Percentiles rank a stretch among this genome's conserved stretches.
phyloP scores from a whole-genome alignment of 2,888 invertebrate species.

The Agriopis marginaria region DNA sequence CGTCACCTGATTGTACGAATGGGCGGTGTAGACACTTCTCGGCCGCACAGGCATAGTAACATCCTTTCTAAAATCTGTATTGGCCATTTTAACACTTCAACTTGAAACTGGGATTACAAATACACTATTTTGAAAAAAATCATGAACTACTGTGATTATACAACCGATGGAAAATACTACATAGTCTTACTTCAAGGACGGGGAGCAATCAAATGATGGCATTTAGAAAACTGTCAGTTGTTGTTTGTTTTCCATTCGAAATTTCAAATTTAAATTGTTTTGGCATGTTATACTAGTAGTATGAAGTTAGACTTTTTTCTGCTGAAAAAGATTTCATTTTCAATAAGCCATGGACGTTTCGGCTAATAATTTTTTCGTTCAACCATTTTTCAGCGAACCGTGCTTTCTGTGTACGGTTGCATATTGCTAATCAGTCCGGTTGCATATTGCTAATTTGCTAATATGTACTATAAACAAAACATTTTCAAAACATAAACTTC shows the following conservation, averaged over 20 bases:
- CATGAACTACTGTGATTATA: conserved; percentile 73
- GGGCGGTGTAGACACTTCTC: conserved; percentile 89
- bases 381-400: too few species aligned
- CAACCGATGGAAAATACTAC: conserved; percentile 76
- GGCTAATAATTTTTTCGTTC: too few species aligned
- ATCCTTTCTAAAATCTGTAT: conserved; percentile 82
- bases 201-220: conserved; percentile 45
- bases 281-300: too few species aligned
- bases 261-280: conserved; percentile 26
- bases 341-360: too few species aligned
- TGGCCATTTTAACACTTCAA: conserved; percentile 81
- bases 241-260: conserved; percentile 40
- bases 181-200: conserved; percentile 72
- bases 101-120: conserved; percentile 67
- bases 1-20: conserved; percentile 85
- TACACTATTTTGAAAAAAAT: conserved; percentile 77
- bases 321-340: too few species aligned
- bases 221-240: conserved; percentile 32
- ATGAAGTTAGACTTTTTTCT: too few species aligned
- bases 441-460: too few species aligned
- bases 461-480: too few species aligned
- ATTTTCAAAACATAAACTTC: too few species aligned
- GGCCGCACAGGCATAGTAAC: conserved; percentile 85
- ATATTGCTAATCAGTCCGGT: too few species aligned
- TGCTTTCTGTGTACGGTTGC: too few species aligned